Conservation (phyloP, 2,888 invertebrate species). For the Eupeodes latifasciatus region DNA sequence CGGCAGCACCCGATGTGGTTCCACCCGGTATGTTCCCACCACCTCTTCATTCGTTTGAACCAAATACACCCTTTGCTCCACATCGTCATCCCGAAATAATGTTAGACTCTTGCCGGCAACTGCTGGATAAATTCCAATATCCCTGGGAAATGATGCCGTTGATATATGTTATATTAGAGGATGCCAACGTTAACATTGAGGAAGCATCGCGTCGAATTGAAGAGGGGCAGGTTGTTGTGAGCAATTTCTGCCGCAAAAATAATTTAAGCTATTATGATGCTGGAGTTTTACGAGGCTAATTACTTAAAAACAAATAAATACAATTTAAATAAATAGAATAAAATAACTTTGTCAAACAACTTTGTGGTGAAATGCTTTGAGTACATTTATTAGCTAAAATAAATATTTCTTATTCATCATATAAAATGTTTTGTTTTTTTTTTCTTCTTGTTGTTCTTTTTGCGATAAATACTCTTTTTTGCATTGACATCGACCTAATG, state of each 20-base stretch:
- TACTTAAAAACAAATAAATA: neutral
- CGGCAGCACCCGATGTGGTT: neutral
- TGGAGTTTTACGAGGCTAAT: slow-evolving; percentile 87
- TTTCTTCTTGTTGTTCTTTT: neutral
- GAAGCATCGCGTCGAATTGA: slow-evolving; percentile 90
- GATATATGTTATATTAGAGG: slow-evolving; percentile 91
- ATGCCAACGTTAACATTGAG: slow-evolving; percentile 89
- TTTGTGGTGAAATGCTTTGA: slow-evolving; percentile 15
- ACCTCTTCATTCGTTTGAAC: slow-evolving; percentile 11
- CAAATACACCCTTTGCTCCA: neutral
- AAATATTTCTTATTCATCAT: slow-evolving; percentile 16
- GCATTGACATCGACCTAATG: too few relatives aligned
- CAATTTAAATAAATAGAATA: neutral
- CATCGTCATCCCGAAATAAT: slow-evolving; percentile 16
- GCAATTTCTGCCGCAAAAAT: slow-evolving; percentile 90
- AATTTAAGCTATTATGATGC: slow-evolving; percentile 91
- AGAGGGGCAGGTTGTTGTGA: slow-evolving; percentile 90
- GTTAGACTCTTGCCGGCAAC: slow-evolving; percentile 86
- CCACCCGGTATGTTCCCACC: slow-evolving; percentile 1
- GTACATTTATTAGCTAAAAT: slow-evolving; percentile 3
- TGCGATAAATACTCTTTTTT: too few relatives aligned
- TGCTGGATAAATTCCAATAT: slow-evolving; percentile 90
- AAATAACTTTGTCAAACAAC: neutral
- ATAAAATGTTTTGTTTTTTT: neutral
- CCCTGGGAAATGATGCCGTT: slow-evolving; percentile 92